Evolutionary conservation across 2,113 vertebrate genomes (phyloP).

Genomic region (Scalopus aquaticus): DNA sequence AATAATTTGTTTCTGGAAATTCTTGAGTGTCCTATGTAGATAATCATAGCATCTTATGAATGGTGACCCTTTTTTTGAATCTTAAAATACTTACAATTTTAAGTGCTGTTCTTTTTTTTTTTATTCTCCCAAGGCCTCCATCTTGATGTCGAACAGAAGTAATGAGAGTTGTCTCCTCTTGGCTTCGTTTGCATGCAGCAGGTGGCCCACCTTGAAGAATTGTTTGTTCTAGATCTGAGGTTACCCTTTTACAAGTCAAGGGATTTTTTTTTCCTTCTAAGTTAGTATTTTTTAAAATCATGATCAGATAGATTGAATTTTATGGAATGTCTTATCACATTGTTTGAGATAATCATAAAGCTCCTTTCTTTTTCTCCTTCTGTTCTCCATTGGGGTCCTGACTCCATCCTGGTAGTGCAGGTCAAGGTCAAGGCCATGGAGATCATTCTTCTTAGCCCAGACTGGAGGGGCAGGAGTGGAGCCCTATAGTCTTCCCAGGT

Average conservation of each 20-base stretch:
- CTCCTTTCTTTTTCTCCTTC: neutral
- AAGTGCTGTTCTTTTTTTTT: neutral
- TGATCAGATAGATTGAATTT: neutral
- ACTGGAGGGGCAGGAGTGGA: neutral
- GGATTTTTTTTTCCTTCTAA: neutral
- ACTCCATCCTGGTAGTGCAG: neutral
- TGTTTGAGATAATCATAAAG: neutral
- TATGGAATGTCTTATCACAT: neutral
- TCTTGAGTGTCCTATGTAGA: neutral
- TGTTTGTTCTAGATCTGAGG: neutral
- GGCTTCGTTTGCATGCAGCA: neutral
- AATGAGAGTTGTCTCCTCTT: neutral
- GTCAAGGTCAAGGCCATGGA: neutral
- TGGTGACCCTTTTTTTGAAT: neutral
- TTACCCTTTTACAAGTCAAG: neutral
- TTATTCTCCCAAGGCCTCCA: neutral
- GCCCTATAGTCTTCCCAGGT: neutral
- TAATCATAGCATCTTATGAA: neutral
- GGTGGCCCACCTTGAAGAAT: neutral
- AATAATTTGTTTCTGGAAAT: neutral
- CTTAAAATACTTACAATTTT: neutral
- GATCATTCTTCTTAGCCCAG: neutral
- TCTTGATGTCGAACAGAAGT: neutral
- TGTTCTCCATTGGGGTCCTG: neutral
- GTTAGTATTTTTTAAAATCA: conserved; percentile 36